Percentiles rank a stretch among this genome's conserved stretches.
These are phyloP conservation scores for Perizoma affinitatum DNA, from an alignment of 2,888 invertebrate genomes.

Conservation along the genomic window DNA sequence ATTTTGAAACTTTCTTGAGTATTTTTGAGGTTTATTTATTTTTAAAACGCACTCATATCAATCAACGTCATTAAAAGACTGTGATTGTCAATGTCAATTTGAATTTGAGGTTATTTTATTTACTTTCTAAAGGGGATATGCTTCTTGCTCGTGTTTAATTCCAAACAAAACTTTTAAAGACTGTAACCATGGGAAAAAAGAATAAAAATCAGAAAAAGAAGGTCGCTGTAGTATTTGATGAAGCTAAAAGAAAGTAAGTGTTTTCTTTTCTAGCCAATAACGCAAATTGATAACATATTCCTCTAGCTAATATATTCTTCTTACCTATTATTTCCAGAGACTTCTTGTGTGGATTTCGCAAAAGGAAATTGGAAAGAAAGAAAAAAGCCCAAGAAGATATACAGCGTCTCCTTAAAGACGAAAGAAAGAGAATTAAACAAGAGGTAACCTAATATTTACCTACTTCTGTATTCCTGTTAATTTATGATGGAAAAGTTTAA, in stretches of 20 bases:
- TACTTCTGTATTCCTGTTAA: not conserved
- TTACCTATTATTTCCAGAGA: conserved; percentile 82
- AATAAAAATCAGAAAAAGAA: conserved; percentile 68
- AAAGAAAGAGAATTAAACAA: conserved; percentile 88
- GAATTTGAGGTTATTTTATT: too few species aligned
- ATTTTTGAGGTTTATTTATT: too few species aligned
- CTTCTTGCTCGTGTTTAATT: not conserved
- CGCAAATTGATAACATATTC: too few species aligned
- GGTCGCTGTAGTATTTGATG: conserved; percentile 72
- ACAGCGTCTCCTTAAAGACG: conserved; percentile 88
- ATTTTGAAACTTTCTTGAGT: too few species aligned
- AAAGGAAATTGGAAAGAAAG: conserved; percentile 90
- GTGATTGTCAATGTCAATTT: too few species aligned
- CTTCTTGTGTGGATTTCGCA: conserved; percentile 91
- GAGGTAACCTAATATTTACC: conserved; percentile 77
- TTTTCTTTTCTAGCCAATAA: too few species aligned
- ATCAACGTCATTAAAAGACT: too few species aligned
- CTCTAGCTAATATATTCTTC: not conserved
- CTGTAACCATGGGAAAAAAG: conserved; percentile 64
- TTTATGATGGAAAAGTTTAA: not conserved
- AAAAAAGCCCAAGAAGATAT: conserved; percentile 90
- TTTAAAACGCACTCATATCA: too few species aligned
- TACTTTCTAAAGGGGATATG: too few species aligned
- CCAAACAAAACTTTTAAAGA: not conserved
- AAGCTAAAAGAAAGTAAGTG: conserved; percentile 70